These are phyloP conservation scores for Pelosia muscerda DNA, from an alignment of 2,888 invertebrate genomes.

Conservation along the genomic window DNA sequence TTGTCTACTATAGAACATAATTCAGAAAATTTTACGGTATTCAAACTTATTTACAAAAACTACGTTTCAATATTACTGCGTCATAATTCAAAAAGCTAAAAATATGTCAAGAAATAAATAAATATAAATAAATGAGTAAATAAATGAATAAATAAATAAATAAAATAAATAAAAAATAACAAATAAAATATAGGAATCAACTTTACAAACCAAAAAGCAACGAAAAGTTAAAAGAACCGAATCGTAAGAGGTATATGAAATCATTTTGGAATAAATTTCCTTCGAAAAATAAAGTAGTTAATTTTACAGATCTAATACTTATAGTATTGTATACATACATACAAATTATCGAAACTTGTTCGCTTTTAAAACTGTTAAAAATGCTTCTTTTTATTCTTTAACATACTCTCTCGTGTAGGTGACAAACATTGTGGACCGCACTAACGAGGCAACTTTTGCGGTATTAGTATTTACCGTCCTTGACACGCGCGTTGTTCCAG, in stretches of 20 bases:
- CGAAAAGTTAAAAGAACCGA: neutral
- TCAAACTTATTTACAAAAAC: slow-evolving; percentile 32
- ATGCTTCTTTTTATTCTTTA: neutral
- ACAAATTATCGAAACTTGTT: no score
- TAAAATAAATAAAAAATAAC: no score
- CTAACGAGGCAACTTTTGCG: slow-evolving; percentile 67
- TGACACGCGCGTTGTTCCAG: slow-evolving; percentile 40
- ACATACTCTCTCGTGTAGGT: slow-evolving; percentile 35
- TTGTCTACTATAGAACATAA: slow-evolving; percentile 32
- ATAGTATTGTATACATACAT: no score
- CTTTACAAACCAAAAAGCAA: no score
- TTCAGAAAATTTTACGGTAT: slow-evolving; percentile 38
- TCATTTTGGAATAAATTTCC: no score
- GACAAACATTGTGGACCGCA: slow-evolving; percentile 56
- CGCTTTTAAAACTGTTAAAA: neutral
- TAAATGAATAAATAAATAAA: no score
- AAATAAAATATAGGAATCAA: no score
- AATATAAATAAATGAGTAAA: no score
- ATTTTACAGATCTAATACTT: no score
- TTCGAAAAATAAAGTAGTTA: neutral
- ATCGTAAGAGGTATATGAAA: no score
- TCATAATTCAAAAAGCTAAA: no score
- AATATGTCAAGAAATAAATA: no score
- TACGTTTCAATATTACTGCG: slow-evolving; percentile 27
- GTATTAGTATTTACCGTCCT: slow-evolving; percentile 43